phyloP scores from a whole-genome alignment of 2,888 invertebrate genomes.

The Isotomurus palustris region DNA sequence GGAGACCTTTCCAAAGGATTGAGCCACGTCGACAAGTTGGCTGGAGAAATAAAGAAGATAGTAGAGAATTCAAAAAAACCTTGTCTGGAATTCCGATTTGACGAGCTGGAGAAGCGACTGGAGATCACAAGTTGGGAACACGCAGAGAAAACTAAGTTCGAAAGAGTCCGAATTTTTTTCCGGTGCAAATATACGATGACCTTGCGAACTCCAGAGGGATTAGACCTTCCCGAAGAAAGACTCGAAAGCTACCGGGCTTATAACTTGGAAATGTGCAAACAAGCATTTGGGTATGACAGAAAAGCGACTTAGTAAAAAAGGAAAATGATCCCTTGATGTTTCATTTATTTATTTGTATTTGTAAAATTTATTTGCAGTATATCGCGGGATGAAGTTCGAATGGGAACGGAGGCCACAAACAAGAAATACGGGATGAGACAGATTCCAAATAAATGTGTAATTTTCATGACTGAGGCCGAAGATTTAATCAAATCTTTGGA shows the following conservation, averaged over 20 bases:
- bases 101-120: constrained; percentile 14
- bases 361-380: not conserved
- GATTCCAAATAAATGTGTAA: constrained; percentile 18
- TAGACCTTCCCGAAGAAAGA: not conserved
- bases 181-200: not conserved
- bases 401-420: not conserved
- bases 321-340: too few relatives aligned
- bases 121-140: constrained; percentile 17
- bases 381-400: not conserved
- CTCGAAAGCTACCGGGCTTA: not conserved
- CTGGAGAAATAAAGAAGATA: not conserved
- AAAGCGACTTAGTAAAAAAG: too few relatives aligned
- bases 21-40: not conserved
- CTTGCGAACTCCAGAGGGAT: not conserved
- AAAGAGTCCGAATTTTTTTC: constrained; percentile 1
- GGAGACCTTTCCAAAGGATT: not conserved
- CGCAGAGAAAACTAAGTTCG: constrained; percentile 16
- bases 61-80: not conserved
- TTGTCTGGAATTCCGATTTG: constrained; percentile 27
- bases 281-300: not conserved
- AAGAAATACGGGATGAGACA: not conserved
- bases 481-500: constrained; percentile 19
- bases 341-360: not conserved
- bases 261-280: not conserved
- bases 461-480: constrained; percentile 21